Conservation (phyloP, 2,888 invertebrate genomes). For the Lampropteryx suffumata region DNA sequence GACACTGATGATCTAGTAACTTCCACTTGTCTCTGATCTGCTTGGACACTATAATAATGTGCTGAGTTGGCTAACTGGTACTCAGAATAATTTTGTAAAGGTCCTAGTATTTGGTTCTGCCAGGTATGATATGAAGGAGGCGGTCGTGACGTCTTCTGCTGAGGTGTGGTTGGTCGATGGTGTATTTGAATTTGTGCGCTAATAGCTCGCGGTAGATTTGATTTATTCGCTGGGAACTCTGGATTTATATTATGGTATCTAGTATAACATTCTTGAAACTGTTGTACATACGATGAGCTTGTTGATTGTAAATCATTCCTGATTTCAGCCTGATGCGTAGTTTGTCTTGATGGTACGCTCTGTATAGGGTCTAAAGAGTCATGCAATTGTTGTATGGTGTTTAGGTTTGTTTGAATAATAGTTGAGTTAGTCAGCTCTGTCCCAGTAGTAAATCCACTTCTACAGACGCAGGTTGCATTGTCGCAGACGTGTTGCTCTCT, state of each 20-base stretch:
- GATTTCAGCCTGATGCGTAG: background rate
- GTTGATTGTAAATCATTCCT: background rate
- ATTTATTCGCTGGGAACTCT: background rate
- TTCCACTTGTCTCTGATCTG: conserved; percentile 10
- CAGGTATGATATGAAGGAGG: background rate
- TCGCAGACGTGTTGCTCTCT: background rate
- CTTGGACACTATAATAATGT: background rate
- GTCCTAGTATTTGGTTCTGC: background rate
- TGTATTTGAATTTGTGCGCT: background rate
- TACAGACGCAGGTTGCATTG: background rate
- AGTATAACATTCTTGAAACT: background rate
- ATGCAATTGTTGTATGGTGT: background rate
- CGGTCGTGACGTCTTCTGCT: background rate
- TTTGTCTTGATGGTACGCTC: background rate
- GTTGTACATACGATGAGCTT: background rate
- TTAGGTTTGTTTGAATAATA: background rate
- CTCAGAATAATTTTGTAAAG: background rate
- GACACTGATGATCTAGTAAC: conserved; percentile 44
- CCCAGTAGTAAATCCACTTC: background rate
- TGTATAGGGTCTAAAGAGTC: background rate
- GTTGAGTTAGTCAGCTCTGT: conserved; percentile 1
- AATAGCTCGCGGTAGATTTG: background rate
- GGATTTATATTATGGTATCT: background rate
- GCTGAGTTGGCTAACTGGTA: background rate
- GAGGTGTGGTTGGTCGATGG: background rate